Evolutionary conservation across 2,797 vertebrate genomes (phyloP), one percentile per base, ranked within the genome.

Genomic region (Phataginus tetradactyla): DNA sequence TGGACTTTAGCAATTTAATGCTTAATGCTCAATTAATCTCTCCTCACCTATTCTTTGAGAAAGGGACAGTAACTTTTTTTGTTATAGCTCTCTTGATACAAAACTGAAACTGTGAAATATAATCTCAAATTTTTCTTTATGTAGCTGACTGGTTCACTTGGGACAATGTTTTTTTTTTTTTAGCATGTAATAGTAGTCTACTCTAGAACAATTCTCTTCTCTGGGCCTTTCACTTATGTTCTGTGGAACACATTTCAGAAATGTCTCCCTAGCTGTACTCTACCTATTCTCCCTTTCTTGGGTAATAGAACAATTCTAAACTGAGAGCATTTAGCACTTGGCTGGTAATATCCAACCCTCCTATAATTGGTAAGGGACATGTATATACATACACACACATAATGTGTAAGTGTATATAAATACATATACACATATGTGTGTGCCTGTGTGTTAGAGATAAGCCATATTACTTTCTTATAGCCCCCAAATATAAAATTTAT

Each of bases 61-160:
- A 97, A 66, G 7, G 8, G 4, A 69, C 4, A 59, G 20, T 4
- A 77, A 42, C 3, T 88, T 39, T 12, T 18, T 25, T 5, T 86
- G 25, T 69, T 79, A 21, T 8, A 92, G 5, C 7, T 92, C 53
- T 75, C 59, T 55, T 90, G 63, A 94, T 68, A 86, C 12, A 86
- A 86, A 95, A 51, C 17, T 84, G 42, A 94, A 92, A 74, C 13
- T 72, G 29, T 77, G 29, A 74, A 86, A 80, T 34, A 92, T 32
- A 88, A 94, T 29, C 63, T 91, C 90, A 75, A 90, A 20, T 39
- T 61, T 71, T 80, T 85, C 23, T 34, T 81, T 42, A 51, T 83
- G 37, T 49, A 79, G 53, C 34, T 51, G 6, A 61, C 11, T 90
- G 2, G 21, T 91, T 61, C 55, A 89, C 68, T 68, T 14, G 29